phyloP scores from a whole-genome alignment of 1,140 invertebrate species.

The Chironomus tepperi region DNA sequence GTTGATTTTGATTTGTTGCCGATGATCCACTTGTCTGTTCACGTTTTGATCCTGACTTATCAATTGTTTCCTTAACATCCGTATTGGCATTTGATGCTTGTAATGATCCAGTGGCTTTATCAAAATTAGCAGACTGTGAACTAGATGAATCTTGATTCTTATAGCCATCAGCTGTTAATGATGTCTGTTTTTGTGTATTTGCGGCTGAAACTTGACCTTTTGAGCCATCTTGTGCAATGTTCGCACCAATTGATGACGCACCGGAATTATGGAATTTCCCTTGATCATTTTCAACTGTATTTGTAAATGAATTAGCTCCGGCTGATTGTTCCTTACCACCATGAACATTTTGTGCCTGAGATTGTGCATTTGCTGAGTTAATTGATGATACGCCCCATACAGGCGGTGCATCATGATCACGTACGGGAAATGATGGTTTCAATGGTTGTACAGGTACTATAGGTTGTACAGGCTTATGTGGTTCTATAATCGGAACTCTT shows the following conservation, averaged over 20 bases:
- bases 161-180: constrained; percentile 26
- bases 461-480: neutral
- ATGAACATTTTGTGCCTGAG: constrained; percentile 29
- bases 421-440: neutral
- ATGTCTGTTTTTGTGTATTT: constrained; percentile 32
- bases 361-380: constrained; percentile 29
- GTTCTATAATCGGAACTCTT: neutral
- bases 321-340: constrained; percentile 35
- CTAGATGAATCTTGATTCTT: constrained; percentile 31
- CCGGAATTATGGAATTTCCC: constrained; percentile 30
- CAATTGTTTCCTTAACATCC: neutral
- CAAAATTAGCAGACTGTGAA: constrained; percentile 35
- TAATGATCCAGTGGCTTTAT: constrained; percentile 31
- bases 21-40: neutral
- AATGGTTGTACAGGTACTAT: neutral
- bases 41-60: neutral
- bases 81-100: constrained; percentile 32
- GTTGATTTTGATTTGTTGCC: neutral
- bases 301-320: constrained; percentile 33
- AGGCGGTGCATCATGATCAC: neutral
- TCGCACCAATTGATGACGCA: constrained; percentile 35
- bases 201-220: constrained; percentile 37
- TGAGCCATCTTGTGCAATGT: constrained; percentile 34
- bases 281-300: constrained; percentile 28
- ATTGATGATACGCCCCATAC: neutral